Base-by-base conservation (phyloP, 2,888 invertebrate species). In the Noctua janthe region DNA sequence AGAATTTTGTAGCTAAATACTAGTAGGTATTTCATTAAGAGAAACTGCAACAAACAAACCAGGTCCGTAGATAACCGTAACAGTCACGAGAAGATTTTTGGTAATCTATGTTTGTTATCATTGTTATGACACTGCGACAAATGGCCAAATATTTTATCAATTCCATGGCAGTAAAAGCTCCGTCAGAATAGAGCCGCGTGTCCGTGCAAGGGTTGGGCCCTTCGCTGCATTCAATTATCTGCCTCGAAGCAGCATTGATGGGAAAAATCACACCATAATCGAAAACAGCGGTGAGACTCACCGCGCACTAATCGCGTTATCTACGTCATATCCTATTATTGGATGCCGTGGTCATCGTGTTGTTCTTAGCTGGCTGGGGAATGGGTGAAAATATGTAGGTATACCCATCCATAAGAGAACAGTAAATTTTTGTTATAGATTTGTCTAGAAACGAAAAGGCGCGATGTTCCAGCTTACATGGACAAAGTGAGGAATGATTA, bases 191-290 rank as follows among this genome's bases (percentile, higher is more conserved):
- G 72, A 77, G 69, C 80, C 88, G 56, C 73, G n/a, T 74, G 74
- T 59, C 64, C 84, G 76, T 85, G 84, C 87, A 91, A 90, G 92
- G 91, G 91, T 83, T 75, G 77, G 87, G 90, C 93, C 93, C 93
- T 93, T 83, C 87, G 85, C 90, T 92, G 92, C 92, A 92, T 93
- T 92, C 92, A 93, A 93, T 93, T 92, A 93, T 87, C 89, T 82
- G 90, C 90, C 90, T 90, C 86, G 86, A 89, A 89, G 83, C 91
- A 90, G 86, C 86, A 87, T 82, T 89, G 91, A 91, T 90, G 92
- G 90, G 92, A 92, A 92, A 93, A 92, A 93, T 93, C 92, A 91
- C 91, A 87, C 87, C 88, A 82, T 88, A 88, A 91, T 90, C 90
- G 90, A 91, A 89, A 91, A 90, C 90, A 90, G 86, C 86, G 88